A percentile compares a stretch with the other conserved stretches of the same genome.
These are phyloP conservation scores for Aegithalos caudatus DNA, from an alignment of 2,113 vertebrate genomes.

Conservation along the genomic window DNA sequence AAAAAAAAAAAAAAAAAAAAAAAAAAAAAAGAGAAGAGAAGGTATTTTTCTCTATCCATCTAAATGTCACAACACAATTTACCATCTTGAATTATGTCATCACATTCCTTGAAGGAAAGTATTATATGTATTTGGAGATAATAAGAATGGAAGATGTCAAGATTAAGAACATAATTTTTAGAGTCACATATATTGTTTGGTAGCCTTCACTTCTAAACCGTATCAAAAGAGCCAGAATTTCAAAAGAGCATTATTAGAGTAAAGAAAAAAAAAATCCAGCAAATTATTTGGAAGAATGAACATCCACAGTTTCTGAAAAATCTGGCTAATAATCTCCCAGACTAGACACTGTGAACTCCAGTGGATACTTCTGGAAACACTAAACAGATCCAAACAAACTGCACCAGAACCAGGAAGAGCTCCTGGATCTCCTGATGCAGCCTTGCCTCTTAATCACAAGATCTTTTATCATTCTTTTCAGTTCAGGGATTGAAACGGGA, in stretches of 20 bases:
- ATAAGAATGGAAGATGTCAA: not conserved
- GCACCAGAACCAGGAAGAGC: not conserved
- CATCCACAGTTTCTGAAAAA: not conserved
- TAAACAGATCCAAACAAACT: not conserved
- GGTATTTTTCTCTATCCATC: not conserved
- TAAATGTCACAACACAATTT: not conserved
- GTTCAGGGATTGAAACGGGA: not conserved
- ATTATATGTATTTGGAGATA: not conserved
- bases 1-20: not conserved
- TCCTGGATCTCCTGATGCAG: not conserved
- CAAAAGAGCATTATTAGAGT: not conserved
- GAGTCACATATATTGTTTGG: not conserved
- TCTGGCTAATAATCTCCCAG: not conserved
- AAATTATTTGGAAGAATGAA: not conserved
- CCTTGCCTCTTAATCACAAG: not conserved
- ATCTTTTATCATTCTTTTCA: not conserved
- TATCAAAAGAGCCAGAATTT: not conserved
- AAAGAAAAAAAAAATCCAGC: not conserved
- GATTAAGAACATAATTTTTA: not conserved
- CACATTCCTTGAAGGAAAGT: not conserved
- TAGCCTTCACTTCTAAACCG: not conserved
- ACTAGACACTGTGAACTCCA: not conserved
- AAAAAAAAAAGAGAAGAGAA: not conserved
- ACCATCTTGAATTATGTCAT: not conserved
- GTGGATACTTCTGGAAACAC: not conserved